These are phyloP conservation scores for Orgyia antiqua DNA, from an alignment of 2,888 invertebrate genomes.

Conservation along the genomic window DNA sequence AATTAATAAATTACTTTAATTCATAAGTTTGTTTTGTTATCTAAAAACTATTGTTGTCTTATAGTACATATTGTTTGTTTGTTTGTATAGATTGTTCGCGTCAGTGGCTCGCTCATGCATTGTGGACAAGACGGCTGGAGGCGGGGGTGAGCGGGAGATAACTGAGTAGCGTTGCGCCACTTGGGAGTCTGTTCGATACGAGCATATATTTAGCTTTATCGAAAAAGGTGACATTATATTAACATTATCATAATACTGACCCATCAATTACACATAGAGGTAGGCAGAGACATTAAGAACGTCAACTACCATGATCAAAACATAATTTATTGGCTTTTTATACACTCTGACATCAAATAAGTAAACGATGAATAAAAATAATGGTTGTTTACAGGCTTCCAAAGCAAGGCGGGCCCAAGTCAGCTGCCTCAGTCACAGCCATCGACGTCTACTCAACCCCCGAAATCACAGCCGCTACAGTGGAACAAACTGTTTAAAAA, in stretches of 20 bases:
- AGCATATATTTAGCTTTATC: slow-evolving; percentile 48
- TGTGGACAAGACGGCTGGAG: slow-evolving; percentile 86
- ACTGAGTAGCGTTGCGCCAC: slow-evolving; percentile 79
- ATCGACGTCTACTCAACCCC: slow-evolving; percentile 33
- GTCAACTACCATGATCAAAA: no score
- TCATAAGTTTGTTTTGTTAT: no score
- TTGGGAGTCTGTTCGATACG: slow-evolving; percentile 63
- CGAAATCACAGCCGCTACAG: slow-evolving; percentile 36
- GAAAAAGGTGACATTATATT: slow-evolving; percentile 40
- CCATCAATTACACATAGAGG: no score
- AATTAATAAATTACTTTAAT: no score
- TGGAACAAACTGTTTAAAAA: slow-evolving; percentile 64
- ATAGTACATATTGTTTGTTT: no score
- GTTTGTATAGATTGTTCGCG: slow-evolving; percentile 87
- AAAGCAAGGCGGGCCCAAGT: slow-evolving; percentile 34
- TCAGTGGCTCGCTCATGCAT: slow-evolving; percentile 98
- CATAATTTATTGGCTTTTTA: no score
- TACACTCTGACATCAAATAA: no score
- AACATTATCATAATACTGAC: no score
- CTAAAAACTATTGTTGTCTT: no score
- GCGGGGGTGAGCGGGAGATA: slow-evolving; percentile 81
- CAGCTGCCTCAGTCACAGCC: slow-evolving; percentile 38
- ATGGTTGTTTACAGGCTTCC: slow-evolving; percentile 34
- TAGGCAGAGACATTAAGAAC: no score
- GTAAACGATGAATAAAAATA: no score